Conservation (phyloP, 2,797 vertebrate species). For the Masticophis lateralis region DNA sequence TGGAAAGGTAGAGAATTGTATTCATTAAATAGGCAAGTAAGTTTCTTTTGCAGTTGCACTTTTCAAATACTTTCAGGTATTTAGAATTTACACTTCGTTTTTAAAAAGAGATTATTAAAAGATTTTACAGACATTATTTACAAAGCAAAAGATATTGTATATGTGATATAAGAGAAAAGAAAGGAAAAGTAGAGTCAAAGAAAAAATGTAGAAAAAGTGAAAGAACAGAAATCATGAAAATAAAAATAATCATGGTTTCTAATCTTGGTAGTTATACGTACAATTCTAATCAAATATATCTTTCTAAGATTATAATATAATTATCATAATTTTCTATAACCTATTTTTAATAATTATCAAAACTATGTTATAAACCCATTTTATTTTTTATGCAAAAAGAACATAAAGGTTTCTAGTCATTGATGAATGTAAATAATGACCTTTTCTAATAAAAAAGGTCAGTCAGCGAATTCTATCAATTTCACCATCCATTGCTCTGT, state of each 20-base stretch:
- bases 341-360: neutral
- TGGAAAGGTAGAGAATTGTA: neutral
- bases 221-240: neutral
- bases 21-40: neutral
- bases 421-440: neutral
- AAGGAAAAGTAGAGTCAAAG: neutral
- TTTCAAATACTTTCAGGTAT: neutral
- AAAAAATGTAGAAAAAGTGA: neutral
- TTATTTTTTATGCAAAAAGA: neutral
- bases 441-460: neutral
- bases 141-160: neutral
- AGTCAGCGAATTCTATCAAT: neutral
- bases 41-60: neutral
- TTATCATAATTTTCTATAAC: neutral
- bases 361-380: neutral
- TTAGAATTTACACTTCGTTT: neutral
- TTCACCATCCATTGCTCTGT: neutral
- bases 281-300: neutral
- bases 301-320: neutral
- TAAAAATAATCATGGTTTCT: neutral
- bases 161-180: neutral
- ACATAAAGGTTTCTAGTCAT: neutral
- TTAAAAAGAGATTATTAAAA: neutral
- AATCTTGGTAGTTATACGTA: neutral
- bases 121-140: neutral